Evolutionary conservation across 2,888 invertebrate species (phyloP).

Genomic region (Kryphioiulus occultus): DNA sequence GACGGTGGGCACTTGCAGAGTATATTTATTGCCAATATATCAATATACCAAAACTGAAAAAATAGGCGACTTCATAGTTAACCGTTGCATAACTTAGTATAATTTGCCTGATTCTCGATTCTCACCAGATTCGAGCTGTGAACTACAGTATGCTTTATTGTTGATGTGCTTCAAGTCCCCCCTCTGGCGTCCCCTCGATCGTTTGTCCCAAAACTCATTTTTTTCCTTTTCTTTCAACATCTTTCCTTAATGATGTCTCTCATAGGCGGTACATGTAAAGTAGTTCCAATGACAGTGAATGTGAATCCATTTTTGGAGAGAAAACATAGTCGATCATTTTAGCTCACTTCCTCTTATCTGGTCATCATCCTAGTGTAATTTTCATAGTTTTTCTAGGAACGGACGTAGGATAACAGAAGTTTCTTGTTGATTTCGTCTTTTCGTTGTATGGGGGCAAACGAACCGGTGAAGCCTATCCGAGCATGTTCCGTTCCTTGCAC

Average conservation of each 20-base stretch:
- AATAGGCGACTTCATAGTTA: too few species aligned
- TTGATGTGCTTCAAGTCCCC: not conserved
- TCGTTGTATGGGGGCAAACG: not conserved
- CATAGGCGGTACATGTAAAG: conserved; percentile 23
- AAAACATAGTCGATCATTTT: conserved; percentile 14
- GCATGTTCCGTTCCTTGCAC: not conserved
- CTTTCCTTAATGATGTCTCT: not conserved
- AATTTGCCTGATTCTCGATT: too few species aligned
- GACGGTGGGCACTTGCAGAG: too few species aligned
- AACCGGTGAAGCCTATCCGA: not conserved
- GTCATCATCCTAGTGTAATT: conserved; percentile 15
- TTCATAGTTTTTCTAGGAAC: not conserved
- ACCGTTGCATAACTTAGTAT: too few species aligned
- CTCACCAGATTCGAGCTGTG: too few species aligned
- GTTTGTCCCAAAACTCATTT: not conserved
- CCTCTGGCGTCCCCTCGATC: conserved; percentile 14
- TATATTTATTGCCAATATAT: too few species aligned
- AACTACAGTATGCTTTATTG: not conserved
- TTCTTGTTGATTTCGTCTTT: not conserved
- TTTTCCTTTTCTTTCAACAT: not conserved
- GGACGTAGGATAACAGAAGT: not conserved
- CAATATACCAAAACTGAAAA: too few species aligned
- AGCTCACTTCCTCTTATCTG: conserved; percentile 6
- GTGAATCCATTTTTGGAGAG: conserved; percentile 4
- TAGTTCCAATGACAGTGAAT: conserved; percentile 9